Base-by-base conservation (phyloP, 2,113 vertebrate species). In the Piprites chloris region DNA sequence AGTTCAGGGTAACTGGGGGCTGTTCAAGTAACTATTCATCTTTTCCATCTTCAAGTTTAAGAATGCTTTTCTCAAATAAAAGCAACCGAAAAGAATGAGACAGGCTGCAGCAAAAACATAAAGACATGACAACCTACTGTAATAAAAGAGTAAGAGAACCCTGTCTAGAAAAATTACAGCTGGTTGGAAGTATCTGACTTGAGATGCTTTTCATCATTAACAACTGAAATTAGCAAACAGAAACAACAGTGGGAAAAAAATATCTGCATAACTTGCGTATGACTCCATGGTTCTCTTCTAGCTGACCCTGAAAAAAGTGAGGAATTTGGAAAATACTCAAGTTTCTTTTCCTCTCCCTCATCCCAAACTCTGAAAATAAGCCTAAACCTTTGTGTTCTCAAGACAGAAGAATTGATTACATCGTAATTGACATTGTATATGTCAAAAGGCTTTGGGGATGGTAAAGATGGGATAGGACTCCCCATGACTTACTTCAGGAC, bases 1-100 rank as follows among this genome's bases (percentile, higher is more conserved):
- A 49, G 41, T 93, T 92, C 79, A 95, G 85, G 39, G 53, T 93
- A 74, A 77, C 76, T 75, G 72, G 52, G 78, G 56, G 50, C 56
- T 91, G 85, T 71, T 95, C 85, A 75, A 77, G 71, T 82, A 75
- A 85, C 67, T 84, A 78, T 75, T 88, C 23, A 49, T 92, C 72
- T 81, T 86, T 90, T 39, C 41, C 46, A 67, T 87, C 79, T 90
- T 94, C 39, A 66, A 26, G 49, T 87, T 96, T 84, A 89, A 90
- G 83, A 90, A 90, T 58, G 79, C 12, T 92, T 80, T 93, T 68
- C 61, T 86, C 80, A 81, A 93, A 84, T 90, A 94, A 93, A 92
- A 89, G 73, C 68, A 95, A 84, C 41, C 46, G 32, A 72, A 93
- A 91, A 90, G 85, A 74, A 84, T 35, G 42, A 78, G 76, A 75